phyloP scores from a whole-genome alignment of 2,888 invertebrate genomes.

The Pterostichus madidus region DNA sequence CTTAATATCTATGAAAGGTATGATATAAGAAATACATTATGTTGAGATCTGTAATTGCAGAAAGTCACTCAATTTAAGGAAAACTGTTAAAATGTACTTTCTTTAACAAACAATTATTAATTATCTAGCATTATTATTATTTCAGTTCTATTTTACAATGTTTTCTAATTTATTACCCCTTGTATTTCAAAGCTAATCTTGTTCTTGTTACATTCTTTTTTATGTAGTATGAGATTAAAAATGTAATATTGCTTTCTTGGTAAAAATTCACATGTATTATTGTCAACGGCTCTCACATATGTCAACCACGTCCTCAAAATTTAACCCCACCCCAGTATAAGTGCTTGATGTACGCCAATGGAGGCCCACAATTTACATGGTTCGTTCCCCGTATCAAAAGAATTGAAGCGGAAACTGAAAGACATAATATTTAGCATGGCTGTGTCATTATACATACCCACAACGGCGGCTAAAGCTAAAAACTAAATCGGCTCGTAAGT shows the following conservation, averaged over 20 bases:
- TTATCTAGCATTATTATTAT: no score
- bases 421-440: constrained; percentile 74
- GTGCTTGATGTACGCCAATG: constrained; percentile 49
- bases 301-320: constrained; percentile 34
- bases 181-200: no score
- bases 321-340: constrained; percentile 24
- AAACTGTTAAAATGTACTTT: no score
- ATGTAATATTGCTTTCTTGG: neutral
- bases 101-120: no score
- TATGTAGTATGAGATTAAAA: neutral
- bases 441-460: constrained; percentile 59
- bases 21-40: no score
- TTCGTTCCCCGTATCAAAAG: constrained; percentile 69
- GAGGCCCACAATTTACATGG: constrained; percentile 56
- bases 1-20: no score
- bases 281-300: constrained; percentile 1
- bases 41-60: no score
- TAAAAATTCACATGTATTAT: constrained; percentile 25
- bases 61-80: no score
- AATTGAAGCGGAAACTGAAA: constrained; percentile 75
- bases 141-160: no score
- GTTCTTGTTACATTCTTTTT: neutral
- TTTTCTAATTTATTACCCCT: no score
- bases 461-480: constrained; percentile 54
- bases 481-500: constrained; percentile 60